Evolutionary conservation across 2,113 vertebrate species (phyloP), one percentile per base, ranked within the genome.

Genomic region (Perognathus longimembris): DNA sequence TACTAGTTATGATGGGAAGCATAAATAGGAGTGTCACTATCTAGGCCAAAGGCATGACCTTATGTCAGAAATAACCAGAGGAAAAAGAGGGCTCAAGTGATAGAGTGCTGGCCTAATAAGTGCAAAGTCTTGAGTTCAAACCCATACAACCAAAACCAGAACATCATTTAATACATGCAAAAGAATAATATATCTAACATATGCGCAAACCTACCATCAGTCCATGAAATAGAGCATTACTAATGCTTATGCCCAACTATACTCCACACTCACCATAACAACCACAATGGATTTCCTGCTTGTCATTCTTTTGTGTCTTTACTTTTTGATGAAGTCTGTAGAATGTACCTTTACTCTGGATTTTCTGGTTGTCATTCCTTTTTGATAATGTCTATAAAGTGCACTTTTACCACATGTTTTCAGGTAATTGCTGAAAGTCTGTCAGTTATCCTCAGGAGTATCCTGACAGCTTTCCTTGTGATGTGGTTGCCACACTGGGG

Each of bases 391-490:
- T 57, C 50, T 42, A 0, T 76, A 34, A 86, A 69, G 45, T 81
- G 4, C 11, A 18, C 59, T 28, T 93, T 96, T 74, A 84, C 78
- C 71, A 5, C 22, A 82, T 95, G 64, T 94, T 88, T 96, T 36
- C 94, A 99, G 99, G 98, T 99, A 40, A 91, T 99, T 57, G 98
- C 99, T 34, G 99, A 99, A 97, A 99, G 99, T 96, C 96, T 99
- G 80, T 99, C 99, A 0, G 97, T 99, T 80, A 95, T 99, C 66
- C 98, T 98, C 45, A 99, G 98, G 98, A 99, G 99, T 85, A 6
- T 98, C 70, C 91, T 99, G 63, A 99, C 98, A 0, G 98, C 99
- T 90, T 89, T 98, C 88, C 97, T 99, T 87, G 98, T 99, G 86
- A 95, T 99, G 12, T 97, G 98, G 77, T 97, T 97, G 70, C 99